These are phyloP conservation scores for Sorex fumeus DNA, from an alignment of 2,113 vertebrate species.

Conservation along the genomic window DNA sequence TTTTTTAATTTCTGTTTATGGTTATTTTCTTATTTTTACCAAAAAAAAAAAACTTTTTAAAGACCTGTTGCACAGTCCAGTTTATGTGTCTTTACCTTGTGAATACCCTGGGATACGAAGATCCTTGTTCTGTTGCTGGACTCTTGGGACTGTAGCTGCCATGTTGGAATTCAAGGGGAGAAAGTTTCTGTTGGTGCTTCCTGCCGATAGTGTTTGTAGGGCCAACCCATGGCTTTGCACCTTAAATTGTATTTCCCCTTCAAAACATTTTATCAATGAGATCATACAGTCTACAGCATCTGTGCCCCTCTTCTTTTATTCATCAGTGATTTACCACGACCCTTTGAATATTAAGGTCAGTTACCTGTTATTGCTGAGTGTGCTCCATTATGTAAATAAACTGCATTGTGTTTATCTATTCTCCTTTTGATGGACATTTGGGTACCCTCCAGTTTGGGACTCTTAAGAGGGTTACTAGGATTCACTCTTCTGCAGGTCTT, in stretches of 20 bases:
- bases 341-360: not conserved
- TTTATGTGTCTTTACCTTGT: not conserved
- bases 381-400: not conserved
- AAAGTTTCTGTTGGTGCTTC: not conserved
- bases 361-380: not conserved
- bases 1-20: not conserved
- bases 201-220: not conserved
- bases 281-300: too few species aligned
- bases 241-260: not conserved
- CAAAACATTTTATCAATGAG: not conserved
- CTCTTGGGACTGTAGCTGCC: not conserved
- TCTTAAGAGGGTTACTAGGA: not conserved
- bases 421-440: not conserved
- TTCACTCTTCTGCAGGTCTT: slow-evolving; percentile 10
- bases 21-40: not conserved
- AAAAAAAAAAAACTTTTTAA: not conserved
- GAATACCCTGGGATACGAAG: not conserved
- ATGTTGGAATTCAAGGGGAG: not conserved
- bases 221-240: not conserved
- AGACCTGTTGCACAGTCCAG: not conserved
- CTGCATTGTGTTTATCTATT: not conserved
- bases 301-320: not conserved
- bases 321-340: not conserved
- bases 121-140: not conserved
- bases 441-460: not conserved